These are phyloP conservation scores for Automeris io DNA, from an alignment of 2,888 invertebrate species.

Conservation along the genomic window DNA sequence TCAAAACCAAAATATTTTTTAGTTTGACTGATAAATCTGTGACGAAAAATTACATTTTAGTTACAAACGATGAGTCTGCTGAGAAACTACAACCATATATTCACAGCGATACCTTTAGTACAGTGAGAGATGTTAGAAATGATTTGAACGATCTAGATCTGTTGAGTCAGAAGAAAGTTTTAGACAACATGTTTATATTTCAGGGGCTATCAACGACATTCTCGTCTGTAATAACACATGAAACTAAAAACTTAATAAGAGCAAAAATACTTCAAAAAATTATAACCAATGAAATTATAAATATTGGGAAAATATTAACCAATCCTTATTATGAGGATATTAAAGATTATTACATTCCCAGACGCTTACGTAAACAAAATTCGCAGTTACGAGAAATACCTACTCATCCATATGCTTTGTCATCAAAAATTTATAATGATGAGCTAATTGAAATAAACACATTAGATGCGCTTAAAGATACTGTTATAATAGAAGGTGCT, in stretches of 20 bases:
- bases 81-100: background rate
- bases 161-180: constrained; percentile 3
- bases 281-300: constrained; percentile 3
- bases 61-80: background rate
- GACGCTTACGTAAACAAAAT: background rate
- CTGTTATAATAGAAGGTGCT: constrained; percentile 1
- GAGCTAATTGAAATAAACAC: background rate
- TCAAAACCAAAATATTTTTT: background rate
- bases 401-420: background rate
- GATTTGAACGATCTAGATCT: constrained; percentile 1
- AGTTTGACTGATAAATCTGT: background rate
- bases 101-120: background rate
- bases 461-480: background rate
- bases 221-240: constrained; percentile 1
- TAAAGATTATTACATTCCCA: constrained; percentile 4
- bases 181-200: constrained; percentile 3
- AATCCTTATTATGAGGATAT: constrained; percentile 1
- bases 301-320: background rate
- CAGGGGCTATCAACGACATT: constrained; percentile 1
- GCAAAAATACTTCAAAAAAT: constrained; percentile 5
- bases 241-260: constrained; percentile 1
- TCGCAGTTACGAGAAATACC: background rate
- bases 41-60: constrained; percentile 3
- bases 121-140: background rate
- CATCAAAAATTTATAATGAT: background rate